phyloP scores from a whole-genome alignment of 2,797 vertebrate species.

The Anabacerthia variegaticeps region DNA sequence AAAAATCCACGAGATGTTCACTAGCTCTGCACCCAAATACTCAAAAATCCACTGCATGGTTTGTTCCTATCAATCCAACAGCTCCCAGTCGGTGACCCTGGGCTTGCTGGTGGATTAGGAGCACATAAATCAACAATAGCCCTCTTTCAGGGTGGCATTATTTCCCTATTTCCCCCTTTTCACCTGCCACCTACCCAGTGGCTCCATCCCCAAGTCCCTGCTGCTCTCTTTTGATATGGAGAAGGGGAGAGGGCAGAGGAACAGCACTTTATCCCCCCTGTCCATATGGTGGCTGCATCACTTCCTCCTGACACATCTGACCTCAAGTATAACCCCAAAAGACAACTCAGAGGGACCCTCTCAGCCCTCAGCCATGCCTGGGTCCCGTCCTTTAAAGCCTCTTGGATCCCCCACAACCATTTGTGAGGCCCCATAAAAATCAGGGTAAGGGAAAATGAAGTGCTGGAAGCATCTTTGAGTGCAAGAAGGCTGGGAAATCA shows the following conservation, averaged over 20 bases:
- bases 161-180: background rate
- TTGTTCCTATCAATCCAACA: background rate
- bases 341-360: background rate
- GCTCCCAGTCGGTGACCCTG: background rate
- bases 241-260: background rate
- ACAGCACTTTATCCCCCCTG: background rate
- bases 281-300: background rate
- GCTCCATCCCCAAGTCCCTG: background rate
- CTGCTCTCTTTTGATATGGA: background rate
- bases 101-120: background rate
- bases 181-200: background rate
- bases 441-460: background rate
- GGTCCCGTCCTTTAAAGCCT: background rate
- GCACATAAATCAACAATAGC: too few species aligned
- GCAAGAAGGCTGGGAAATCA: background rate
- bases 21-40: background rate
- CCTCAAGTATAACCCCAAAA: background rate
- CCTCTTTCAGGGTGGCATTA: background rate
- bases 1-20: too few species aligned
- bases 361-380: background rate
- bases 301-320: background rate
- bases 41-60: background rate
- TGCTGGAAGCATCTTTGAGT: background rate
- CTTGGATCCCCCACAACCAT: background rate
- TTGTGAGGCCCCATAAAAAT: background rate